Evolutionary conservation across 1,140 invertebrate species (phyloP), one percentile per base, ranked within the genome.

Genomic region (Drosophila serrata): DNA sequence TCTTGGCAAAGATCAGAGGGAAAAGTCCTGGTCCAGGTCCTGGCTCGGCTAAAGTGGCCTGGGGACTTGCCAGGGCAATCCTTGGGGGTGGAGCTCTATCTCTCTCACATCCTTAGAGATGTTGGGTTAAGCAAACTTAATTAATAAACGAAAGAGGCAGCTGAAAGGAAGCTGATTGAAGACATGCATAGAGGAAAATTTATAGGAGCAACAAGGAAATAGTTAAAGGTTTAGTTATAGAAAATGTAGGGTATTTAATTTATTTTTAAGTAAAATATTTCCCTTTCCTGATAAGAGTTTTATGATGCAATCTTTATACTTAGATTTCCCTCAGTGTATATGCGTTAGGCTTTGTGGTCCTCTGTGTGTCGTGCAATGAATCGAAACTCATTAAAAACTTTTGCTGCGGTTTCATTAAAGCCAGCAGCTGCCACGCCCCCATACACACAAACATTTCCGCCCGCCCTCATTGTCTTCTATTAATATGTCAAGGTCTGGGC

Each of bases 361-460:
- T 63, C 51, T 63, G 65, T 60, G 33, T 62, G 70, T 65, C 57
- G 63, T 78, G 84, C 85, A 84, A 88, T 88, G 85, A 90, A 84
- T 88, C 85, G 84, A 90, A 90, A 88, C 84, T 88, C 85, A 88
- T 88, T 88, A 88, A 88, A 88, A 88, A 90, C 76, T 87, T 88
- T 81, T 68, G 61, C 84, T 88, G 80, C 57, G 84, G 84, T 84
- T 84, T 79, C 60, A 77, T 75, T 73, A 69, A 81, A 72, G 72
- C 43, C 53, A 42, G 39, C 74, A 86, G 67, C 81, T 64, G 81
- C 59, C 68, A 63, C 61, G 59, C 62, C 64, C 33, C 39, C 43
- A 43, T 55, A 63, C 31, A 48, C 22, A 39, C 40, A 31, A 22
- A 12, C 27, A 17, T 17, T 17, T 19, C 17, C 37, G 31, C 55